These are phyloP conservation scores for Barypeithes pellucidus DNA, from an alignment of 2,888 invertebrate species.

Conservation along the genomic window DNA sequence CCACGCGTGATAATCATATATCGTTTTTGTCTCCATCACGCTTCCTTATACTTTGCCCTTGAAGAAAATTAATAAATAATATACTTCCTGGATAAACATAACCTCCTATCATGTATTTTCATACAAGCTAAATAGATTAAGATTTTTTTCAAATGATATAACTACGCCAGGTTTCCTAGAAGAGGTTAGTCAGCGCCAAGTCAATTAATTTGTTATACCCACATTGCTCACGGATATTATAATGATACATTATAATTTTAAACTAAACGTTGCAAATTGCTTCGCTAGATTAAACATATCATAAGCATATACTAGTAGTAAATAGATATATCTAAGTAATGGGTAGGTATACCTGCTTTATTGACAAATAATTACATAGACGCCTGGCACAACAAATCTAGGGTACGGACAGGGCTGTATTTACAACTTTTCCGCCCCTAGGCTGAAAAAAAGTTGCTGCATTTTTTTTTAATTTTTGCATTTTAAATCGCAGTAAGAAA, in stretches of 20 bases:
- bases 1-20: background rate
- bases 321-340: conserved; percentile 3
- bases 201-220: conserved; percentile 23
- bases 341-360: too few species aligned
- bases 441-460: too few species aligned
- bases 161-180: conserved; percentile 13
- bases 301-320: background rate
- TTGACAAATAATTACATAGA: too few species aligned
- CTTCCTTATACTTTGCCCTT: conserved; percentile 12
- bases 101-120: background rate
- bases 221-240: background rate
- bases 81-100: conserved; percentile 16
- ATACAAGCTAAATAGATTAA: conserved; percentile 11
- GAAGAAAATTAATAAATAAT: conserved; percentile 16
- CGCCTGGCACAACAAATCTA: too few species aligned
- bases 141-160: conserved; percentile 2
- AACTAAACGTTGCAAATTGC: conserved; percentile 4
- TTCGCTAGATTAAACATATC: conserved; percentile 15
- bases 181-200: conserved; percentile 1
- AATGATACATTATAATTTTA: conserved; percentile 23
- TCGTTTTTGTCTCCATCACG: background rate
- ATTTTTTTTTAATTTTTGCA: too few species aligned
- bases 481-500: too few species aligned
- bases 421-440: too few species aligned
- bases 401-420: too few species aligned